A percentile compares a stretch with the other conserved stretches of the same genome.
phyloP scores from a whole-genome alignment of 2,113 vertebrate species.

The Myotis davidii region DNA sequence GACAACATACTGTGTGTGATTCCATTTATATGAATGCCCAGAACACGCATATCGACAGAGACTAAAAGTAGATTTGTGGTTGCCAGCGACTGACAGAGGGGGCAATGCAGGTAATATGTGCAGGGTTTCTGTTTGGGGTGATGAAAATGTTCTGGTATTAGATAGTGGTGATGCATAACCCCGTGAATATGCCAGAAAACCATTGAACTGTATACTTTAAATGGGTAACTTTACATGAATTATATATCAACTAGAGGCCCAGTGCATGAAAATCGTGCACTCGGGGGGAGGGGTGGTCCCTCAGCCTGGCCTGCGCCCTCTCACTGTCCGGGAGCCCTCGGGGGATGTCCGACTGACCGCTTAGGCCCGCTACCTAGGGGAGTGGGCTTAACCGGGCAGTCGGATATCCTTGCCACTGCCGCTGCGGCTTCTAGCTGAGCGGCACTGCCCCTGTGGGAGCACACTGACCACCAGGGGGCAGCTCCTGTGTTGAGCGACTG shows the following conservation, averaged over 20 bases:
- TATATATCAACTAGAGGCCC: not conserved
- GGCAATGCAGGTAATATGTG: accelerated
- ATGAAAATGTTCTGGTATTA: not conserved
- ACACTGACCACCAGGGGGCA: too few relatives aligned
- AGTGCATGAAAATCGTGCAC: too few relatives aligned
- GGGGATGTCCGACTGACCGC: too few relatives aligned
- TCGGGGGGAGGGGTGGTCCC: accelerated
- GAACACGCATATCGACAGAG: not conserved
- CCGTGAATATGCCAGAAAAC: not conserved
- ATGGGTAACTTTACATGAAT: too few relatives aligned
- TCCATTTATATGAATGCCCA: not conserved
- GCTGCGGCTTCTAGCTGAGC: too few relatives aligned
- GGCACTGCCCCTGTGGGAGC: too few relatives aligned
- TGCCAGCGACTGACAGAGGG: not conserved
- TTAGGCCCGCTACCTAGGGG: too few relatives aligned
- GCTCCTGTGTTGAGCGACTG: too few relatives aligned
- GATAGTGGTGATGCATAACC: not conserved
- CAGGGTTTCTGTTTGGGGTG: not conserved
- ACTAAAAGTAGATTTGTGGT: not conserved
- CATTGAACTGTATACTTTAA: not conserved
- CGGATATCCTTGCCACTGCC: too few relatives aligned
- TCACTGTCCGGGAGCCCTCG: too few relatives aligned
- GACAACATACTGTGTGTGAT: not conserved
- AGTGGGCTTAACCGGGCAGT: too few relatives aligned
- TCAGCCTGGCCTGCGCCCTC: too few relatives aligned